A percentile compares a stretch with the other conserved stretches of the same genome.
Conservation (phyloP, 1,140 invertebrate genomes). For the Hesperophylax magnus region DNA sequence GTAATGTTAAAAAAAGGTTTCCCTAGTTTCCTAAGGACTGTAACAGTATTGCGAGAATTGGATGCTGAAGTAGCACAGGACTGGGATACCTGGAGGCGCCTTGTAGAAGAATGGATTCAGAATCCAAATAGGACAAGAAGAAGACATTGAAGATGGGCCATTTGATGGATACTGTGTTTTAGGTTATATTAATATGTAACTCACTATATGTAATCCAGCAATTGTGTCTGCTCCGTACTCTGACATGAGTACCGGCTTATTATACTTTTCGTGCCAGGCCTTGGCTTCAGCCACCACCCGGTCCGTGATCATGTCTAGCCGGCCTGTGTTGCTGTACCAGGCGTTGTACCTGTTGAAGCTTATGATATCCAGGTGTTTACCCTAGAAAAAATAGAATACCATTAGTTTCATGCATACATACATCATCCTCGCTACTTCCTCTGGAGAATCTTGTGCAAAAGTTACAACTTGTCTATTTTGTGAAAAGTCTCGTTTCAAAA, state of each 20-base stretch:
- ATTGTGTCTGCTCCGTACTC: constrained; percentile 97
- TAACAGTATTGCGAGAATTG: too few relatives aligned
- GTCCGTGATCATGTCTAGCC: constrained; percentile 80
- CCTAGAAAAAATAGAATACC: constrained; percentile 58
- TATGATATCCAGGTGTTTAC: constrained; percentile 86
- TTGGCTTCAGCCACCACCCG: constrained; percentile 84
- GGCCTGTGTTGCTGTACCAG: constrained; percentile 92
- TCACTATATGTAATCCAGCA: constrained; percentile 83
- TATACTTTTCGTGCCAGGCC: constrained; percentile 85
- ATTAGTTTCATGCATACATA: background rate
- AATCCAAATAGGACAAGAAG: too few relatives aligned
- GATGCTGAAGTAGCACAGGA: too few relatives aligned
- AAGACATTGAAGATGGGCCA: too few relatives aligned
- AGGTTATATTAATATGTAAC: background rate
- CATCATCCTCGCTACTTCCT: background rate
- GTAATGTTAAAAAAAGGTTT: too few relatives aligned
- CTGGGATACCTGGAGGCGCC: too few relatives aligned
- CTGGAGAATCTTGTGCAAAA: too few relatives aligned
- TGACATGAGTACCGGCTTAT: constrained; percentile 93
- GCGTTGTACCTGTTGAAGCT: constrained; percentile 95
- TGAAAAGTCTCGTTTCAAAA: too few relatives aligned
- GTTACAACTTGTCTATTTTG: background rate
- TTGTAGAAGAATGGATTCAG: too few relatives aligned
- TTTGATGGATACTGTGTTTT: too few relatives aligned
- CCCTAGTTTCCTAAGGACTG: too few relatives aligned